A percentile compares a stretch with the other conserved stretches of the same genome.
Conservation (phyloP, 23 tunicate genomes). For the Styela clava region DNA sequence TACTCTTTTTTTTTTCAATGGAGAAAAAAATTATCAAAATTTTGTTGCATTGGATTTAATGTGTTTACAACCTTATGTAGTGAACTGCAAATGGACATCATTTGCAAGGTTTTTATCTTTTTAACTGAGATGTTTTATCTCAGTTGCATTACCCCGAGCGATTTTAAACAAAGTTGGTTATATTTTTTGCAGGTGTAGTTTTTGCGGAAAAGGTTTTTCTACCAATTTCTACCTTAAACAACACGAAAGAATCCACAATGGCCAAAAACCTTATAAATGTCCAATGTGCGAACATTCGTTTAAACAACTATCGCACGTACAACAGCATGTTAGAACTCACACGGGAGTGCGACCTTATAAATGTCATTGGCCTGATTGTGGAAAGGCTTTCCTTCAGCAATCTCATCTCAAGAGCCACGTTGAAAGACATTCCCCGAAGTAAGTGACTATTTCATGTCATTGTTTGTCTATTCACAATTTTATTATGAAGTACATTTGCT, state of each 20-base stretch:
- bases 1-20: too few species aligned
- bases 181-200: conserved; percentile 53
- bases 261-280: conserved; percentile 92
- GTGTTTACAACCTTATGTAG: too few species aligned
- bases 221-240: conserved; percentile 94
- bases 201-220: conserved; percentile 89
- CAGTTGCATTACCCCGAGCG: too few species aligned
- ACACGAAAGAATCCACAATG: conserved; percentile 94
- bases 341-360: conserved; percentile 96
- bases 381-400: conserved; percentile 93
- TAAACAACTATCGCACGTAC: conserved; percentile 93
- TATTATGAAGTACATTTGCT: background rate
- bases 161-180: too few species aligned
- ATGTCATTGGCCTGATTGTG: conserved; percentile 97
- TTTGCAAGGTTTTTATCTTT: too few species aligned
- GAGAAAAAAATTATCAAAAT: too few species aligned
- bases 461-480: background rate
- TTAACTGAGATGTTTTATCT: too few species aligned
- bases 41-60: too few species aligned
- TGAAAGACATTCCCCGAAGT: conserved; percentile 91
- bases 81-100: too few species aligned
- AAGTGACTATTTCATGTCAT: conserved; percentile 13
- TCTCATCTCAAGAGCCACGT: conserved; percentile 94
- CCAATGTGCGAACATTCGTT: conserved; percentile 93
- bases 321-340: conserved; percentile 96